Percentiles rank a stretch among this genome's conserved stretches.
Conservation (phyloP, 2,797 vertebrate species). For the Luscinia megarhynchos region DNA sequence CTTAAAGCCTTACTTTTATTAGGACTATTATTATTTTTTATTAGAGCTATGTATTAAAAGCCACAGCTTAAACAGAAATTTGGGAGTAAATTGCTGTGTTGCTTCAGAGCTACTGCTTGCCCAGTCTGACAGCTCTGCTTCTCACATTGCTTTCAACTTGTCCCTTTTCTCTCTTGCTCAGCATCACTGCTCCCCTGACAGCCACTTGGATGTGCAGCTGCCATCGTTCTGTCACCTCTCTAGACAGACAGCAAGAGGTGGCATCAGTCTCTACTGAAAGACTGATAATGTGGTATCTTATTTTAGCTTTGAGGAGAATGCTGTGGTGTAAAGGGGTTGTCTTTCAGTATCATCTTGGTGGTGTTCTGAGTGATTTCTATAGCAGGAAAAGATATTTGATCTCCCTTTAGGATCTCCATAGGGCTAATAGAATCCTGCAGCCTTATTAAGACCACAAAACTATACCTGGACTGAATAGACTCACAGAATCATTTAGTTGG, state of each 20-base stretch:
- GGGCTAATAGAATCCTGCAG: background rate
- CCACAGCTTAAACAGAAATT: background rate
- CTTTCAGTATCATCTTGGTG: background rate
- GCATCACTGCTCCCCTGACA: background rate
- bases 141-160: background rate
- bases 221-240: background rate
- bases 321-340: background rate
- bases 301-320: background rate
- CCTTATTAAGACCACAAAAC: background rate
- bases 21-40: background rate
- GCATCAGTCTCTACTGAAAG: background rate
- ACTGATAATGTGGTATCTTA: background rate
- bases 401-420: background rate
- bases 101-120: background rate
- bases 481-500: background rate
- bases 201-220: background rate
- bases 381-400: background rate
- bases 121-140: background rate
- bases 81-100: background rate
- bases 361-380: background rate
- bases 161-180: slow-evolving; percentile 1
- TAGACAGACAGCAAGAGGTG: background rate
- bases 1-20: background rate
- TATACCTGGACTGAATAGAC: background rate
- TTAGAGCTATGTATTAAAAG: background rate